Base-by-base conservation (phyloP, 1,140 invertebrate species). In the Drosophila truncata region DNA sequence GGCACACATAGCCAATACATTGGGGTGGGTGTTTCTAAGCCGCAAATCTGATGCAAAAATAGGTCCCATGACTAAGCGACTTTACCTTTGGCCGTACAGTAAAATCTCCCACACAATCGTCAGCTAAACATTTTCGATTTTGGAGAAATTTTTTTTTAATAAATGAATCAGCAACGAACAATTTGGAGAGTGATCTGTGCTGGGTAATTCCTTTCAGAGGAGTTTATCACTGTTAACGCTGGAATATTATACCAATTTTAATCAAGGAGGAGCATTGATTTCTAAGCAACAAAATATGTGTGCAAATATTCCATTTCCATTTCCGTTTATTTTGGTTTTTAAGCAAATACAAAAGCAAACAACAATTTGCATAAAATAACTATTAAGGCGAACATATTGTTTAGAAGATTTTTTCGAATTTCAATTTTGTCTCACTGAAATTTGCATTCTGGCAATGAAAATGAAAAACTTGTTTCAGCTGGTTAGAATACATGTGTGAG, bases 311-410 rank as follows among this genome's bases (percentile, higher is more conserved):
- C 33, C 59, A 71, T 80, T 78, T 78, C 25, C 59, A 80, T 84
- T 87, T 87, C 80, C 84, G 79, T 80, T 82, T 57, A 60, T 79
- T 79, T 71, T 65, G 39, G 20, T 46, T 29, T 49, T 76, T 27
- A 49, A 9, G 33, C 52, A 25, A 81, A 47, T n/a, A 66, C 44
- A 58, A 67, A 33, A 58, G 66, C 58, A 72, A 69, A 62, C 37
- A 52, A 50, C 13, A 27, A 88, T 86, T 88, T 88, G 77, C 80
- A 87, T 88, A 80, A 67, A 83, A 87, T 87, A 80, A 77, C 83
- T 74, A 88, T 88, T 55, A 64, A 72, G 57, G 46, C 41, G 50
- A 62, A 77, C 39, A 71, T 60, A 64, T 67, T 65, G 52, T 49
- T 64, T 64, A 44, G 66, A 31, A 33, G 63, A 69, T 70, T 62